A percentile compares a stretch with the other conserved stretches of the same genome.
These are phyloP conservation scores for Callionymus lyra DNA, from an alignment of 2,113 vertebrate species.

Conservation along the genomic window DNA sequence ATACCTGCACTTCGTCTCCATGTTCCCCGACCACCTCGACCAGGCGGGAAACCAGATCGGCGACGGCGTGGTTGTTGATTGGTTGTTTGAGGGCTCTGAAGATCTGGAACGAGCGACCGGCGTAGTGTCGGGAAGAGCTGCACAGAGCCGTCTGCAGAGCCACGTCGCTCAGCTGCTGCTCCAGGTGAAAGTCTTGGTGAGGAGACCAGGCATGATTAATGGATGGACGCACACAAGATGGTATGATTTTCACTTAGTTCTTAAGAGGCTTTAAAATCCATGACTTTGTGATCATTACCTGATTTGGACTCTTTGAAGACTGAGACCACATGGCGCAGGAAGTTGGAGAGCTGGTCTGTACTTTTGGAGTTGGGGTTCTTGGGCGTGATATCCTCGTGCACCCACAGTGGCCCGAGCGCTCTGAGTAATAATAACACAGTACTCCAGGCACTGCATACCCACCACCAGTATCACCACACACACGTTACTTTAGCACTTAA, in stretches of 20 bases:
- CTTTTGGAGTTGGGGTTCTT: slow-evolving; percentile 97
- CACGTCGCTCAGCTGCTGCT: slow-evolving; percentile 93
- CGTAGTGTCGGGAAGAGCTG: slow-evolving; percentile 93
- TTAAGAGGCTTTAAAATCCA: background rate
- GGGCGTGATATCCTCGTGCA: slow-evolving; percentile 95
- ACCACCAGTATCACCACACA: slow-evolving; percentile 64
- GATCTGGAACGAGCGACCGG: slow-evolving; percentile 94
- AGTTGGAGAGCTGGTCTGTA: slow-evolving; percentile 89
- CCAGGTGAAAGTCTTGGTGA: slow-evolving; percentile 85
- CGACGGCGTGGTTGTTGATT: slow-evolving; percentile 85
- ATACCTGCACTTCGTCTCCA: slow-evolving; percentile 95
- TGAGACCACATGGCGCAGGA: slow-evolving; percentile 88
- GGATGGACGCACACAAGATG: no score
- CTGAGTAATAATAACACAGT: slow-evolving; percentile 75
- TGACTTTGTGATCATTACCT: slow-evolving; percentile 61
- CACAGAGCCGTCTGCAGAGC: slow-evolving; percentile 92
- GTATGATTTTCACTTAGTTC: no score
- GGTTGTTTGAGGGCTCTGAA: slow-evolving; percentile 92
- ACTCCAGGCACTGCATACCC: slow-evolving; percentile 70
- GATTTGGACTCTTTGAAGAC: slow-evolving; percentile 96
- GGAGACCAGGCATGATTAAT: no score
- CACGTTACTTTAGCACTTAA: slow-evolving; percentile 29
- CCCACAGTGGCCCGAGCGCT: slow-evolving; percentile 93
- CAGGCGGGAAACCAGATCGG: slow-evolving; percentile 88
- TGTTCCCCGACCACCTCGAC: slow-evolving; percentile 97